Conservation (phyloP, 1,140 invertebrate species). For the Rhagoletis pomonella region DNA sequence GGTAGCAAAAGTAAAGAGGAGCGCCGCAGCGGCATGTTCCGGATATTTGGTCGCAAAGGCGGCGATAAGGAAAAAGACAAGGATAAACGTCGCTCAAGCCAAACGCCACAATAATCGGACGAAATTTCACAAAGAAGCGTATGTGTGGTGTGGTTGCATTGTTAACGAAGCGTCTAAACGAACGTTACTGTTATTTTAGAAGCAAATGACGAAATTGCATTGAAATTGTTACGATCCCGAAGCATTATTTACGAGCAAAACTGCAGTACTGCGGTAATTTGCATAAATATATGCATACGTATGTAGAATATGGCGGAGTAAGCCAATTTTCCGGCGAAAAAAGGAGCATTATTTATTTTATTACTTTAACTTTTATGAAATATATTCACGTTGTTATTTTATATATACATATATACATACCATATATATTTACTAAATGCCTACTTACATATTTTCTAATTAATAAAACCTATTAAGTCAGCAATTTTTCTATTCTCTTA, state of each 20-base stretch:
- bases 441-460: slow-evolving; percentile 49
- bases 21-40: slow-evolving; percentile 72
- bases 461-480: slow-evolving; percentile 48
- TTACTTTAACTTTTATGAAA: slow-evolving; percentile 45
- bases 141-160: background rate
- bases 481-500: slow-evolving; percentile 47
- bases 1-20: slow-evolving; percentile 72
- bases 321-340: background rate
- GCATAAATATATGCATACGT: background rate
- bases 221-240: background rate
- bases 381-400: slow-evolving; percentile 46
- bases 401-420: slow-evolving; percentile 45
- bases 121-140: slow-evolving; percentile 35
- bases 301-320: background rate
- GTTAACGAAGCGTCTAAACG: slow-evolving; percentile 7
- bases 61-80: slow-evolving; percentile 71
- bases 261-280: background rate
- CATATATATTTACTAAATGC: background rate
- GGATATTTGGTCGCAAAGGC: slow-evolving; percentile 72
- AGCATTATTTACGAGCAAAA: background rate
- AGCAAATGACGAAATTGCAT: slow-evolving; percentile 12
- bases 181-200: slow-evolving; percentile 41
- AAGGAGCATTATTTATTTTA: slow-evolving; percentile 46
- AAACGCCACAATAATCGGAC: slow-evolving; percentile 63
- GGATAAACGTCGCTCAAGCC: slow-evolving; percentile 71